Conservation (phyloP, 2,797 vertebrate genomes). For the Vultur gryphus region DNA sequence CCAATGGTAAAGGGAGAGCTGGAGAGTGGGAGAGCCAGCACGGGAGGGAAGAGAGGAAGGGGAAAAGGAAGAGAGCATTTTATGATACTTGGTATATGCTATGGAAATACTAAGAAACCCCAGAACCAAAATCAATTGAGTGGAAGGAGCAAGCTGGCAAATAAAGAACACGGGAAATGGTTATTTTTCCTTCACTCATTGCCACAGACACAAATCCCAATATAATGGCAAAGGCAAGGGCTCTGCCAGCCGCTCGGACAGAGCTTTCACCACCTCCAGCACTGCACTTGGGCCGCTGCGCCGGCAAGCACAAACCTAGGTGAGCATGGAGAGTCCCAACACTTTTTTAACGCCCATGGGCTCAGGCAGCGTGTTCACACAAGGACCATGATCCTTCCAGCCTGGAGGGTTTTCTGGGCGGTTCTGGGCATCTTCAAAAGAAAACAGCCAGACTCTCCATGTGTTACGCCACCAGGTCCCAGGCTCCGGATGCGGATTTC, state of each 20-base stretch:
- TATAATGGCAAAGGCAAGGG: background rate
- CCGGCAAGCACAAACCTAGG: background rate
- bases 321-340: fast-evolving
- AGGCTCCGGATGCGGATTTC: background rate
- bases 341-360: background rate
- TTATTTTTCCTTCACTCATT: background rate
- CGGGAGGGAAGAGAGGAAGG: background rate
- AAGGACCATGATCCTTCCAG: too few species aligned
- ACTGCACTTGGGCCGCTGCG: background rate
- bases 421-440: background rate
- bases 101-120: background rate
- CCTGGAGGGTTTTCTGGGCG: background rate
- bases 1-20: background rate
- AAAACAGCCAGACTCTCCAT: background rate
- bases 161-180: background rate
- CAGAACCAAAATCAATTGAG: background rate
- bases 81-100: background rate
- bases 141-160: background rate
- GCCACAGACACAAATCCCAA: background rate
- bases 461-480: fast-evolving
- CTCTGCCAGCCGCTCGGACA: background rate
- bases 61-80: background rate
- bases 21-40: background rate
- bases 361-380: background rate
- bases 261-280: background rate